Conservation (phyloP, 1,140 invertebrate species). For the Uloborus diversus region DNA sequence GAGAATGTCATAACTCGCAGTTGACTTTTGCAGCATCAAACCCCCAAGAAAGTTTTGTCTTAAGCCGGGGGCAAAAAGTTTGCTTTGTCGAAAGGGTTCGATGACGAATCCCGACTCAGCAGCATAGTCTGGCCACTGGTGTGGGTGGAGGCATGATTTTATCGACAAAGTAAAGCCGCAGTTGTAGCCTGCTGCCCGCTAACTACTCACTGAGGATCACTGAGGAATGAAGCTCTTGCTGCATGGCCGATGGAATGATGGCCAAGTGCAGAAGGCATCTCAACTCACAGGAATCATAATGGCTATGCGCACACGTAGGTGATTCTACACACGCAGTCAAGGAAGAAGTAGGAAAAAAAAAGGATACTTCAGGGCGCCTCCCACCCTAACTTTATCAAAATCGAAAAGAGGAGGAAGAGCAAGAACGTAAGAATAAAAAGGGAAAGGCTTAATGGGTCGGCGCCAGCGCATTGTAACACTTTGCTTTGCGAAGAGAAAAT, state of each 20-base stretch:
- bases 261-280: slow-evolving; percentile 51
- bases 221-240: slow-evolving; percentile 29
- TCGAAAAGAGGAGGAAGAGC: slow-evolving; percentile 15
- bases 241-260: slow-evolving; percentile 29
- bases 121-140: no score
- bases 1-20: no score
- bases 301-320: slow-evolving; percentile 46
- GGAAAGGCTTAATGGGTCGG: slow-evolving; percentile 37
- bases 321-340: slow-evolving; percentile 14
- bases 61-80: no score
- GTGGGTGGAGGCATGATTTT: no score
- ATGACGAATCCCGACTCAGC: no score
- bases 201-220: slow-evolving; percentile 50
- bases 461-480: slow-evolving; percentile 46
- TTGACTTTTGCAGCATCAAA: no score
- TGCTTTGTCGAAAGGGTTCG: no score
- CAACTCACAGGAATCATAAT: slow-evolving; percentile 52
- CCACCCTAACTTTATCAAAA: slow-evolving; percentile 53
- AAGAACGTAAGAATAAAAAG: neutral
- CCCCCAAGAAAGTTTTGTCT: no score
- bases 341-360: slow-evolving; percentile 7
- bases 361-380: neutral
- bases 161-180: no score
- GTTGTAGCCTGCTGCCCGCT: no score
- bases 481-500: slow-evolving; percentile 26